These are phyloP conservation scores for Trichopoda pennipes DNA, from an alignment of 2,888 invertebrate genomes.

Conservation along the genomic window DNA sequence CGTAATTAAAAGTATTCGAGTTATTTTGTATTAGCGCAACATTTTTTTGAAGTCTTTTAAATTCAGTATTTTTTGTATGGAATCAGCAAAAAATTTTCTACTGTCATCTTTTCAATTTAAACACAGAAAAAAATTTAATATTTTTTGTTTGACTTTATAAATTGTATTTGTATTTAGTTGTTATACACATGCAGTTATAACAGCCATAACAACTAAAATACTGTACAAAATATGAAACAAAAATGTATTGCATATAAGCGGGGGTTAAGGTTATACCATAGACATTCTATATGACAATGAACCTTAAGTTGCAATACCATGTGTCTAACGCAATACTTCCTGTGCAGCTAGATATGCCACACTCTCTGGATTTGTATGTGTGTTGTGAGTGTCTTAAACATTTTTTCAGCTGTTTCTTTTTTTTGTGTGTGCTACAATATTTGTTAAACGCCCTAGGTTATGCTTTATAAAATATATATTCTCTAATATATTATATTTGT, in stretches of 20 bases:
- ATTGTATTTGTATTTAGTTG: conserved; percentile 52
- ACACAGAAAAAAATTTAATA: background rate
- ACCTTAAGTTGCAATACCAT: conserved; percentile 45
- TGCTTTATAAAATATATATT: conserved; percentile 23
- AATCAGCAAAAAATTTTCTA: conserved; percentile 9
- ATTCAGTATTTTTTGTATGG: too few species aligned
- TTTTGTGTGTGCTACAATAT: background rate
- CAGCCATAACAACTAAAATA: conserved; percentile 18
- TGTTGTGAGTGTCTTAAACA: conserved; percentile 4
- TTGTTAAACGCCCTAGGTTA: conserved; percentile 46
- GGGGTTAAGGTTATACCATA: conserved; percentile 62
- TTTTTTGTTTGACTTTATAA: conserved; percentile 29
- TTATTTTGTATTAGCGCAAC: too few species aligned
- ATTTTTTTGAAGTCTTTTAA: too few species aligned
- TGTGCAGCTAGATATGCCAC: background rate
- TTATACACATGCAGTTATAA: conserved; percentile 18
- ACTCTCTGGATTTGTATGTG: background rate
- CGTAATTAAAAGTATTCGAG: too few species aligned
- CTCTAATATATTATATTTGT: conserved; percentile 39
- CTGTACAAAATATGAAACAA: background rate
- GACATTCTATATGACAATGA: conserved; percentile 60
- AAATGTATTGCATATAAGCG: conserved; percentile 36
- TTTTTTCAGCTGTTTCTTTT: background rate
- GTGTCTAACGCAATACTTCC: conserved; percentile 6
- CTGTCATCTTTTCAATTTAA: background rate